Evolutionary conservation across 2,113 vertebrate genomes (phyloP), one percentile per base, ranked within the genome.

Genomic region (Corvus hawaiiensis): DNA sequence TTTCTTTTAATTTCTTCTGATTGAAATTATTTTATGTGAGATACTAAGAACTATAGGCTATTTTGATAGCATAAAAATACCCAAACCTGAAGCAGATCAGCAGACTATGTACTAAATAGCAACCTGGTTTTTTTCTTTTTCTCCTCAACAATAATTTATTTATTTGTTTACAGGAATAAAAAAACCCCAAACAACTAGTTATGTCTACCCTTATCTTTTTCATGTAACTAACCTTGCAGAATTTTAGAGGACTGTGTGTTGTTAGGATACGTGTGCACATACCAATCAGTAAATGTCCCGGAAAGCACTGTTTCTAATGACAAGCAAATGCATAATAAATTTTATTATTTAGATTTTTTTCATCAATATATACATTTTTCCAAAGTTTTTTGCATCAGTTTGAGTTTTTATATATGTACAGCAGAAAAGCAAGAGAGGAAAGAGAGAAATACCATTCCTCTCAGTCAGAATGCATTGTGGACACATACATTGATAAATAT

Each of bases 191-290:
- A 0, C 3, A 58, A 35, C 9, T 67, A 48, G 28, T 76, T 81
- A 59, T 41, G 10, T 68, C 33, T 56, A 67, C 6, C 11, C 3
- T 37, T 10, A 32, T 11, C 28, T 78, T 73, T 90, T 33, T 68
- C 5, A 23, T 37, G n/a, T 43, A 43, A 44, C 10, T 44, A 63
- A 35, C 3, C 11, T 49, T 58, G 16, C n/a, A 90, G 27, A 90
- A 59, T 52, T 84, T 88, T 51, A 21, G 14, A 49, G 26, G 10
- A 54, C 66, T 76, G 2, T 28, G 51, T 63, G 9, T 18, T n/a
- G 24, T n/a, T 49, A 32, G 16, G 19, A 26, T 21, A 52, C 4
- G 1, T 0, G 2, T 52, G 26, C 10, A n/a, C 9, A 27, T 55
- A 28, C 5, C 28, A 59, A 62, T 44, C 21, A 48, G 9, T 46